Evolutionary conservation across 2,888 invertebrate genomes (phyloP), one percentile per base, ranked within the genome.

Genomic region (Incurvaria masculella): DNA sequence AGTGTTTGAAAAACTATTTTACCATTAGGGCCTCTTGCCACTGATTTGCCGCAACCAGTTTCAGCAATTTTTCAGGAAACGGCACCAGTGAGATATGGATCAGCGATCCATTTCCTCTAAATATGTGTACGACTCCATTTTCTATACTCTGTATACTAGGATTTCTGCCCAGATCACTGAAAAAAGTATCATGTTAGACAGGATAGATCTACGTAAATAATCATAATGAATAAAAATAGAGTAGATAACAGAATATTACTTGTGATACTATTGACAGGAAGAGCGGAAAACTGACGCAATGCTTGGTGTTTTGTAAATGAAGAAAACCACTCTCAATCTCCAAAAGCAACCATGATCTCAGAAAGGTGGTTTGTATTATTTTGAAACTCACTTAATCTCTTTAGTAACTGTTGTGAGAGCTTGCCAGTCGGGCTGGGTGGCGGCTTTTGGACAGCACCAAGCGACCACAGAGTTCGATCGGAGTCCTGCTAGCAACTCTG

Each of bases 81-180:
- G 89, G 85, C 0, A 90, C 87, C 42, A 91, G 81, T 0, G 86
- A 81, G 5, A 87, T 73, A 51, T 86, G 86, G 23, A 97, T 78
- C 11, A 94, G 68, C 1, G 96, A 91, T 0, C 98, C 98, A 61
- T 97, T 95, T 0, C 89, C 89, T 40, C 94, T 85, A 51, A 95
- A 84, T 44, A 98, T 82, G 1, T 88, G 88, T 1, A 94, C 86
- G 48, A 91, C 86, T 50, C 91, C 91, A 51, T 93, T 92, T 57
- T 91, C 85, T 59, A 96, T 92, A 58, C 85, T 87, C 48, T 88
- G 76, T 11, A 97, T 83, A 50, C 85, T 82, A 1, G 96, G 92
- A 59, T 89, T 89, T 59, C 92, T 88, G 2, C 96, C 96, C 57
- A 94, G 85, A 65, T 97, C 95, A 53, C 91, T 92, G 49, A 49